Conservation (phyloP, 2,888 invertebrate genomes). For the Salpingus planirostris region DNA sequence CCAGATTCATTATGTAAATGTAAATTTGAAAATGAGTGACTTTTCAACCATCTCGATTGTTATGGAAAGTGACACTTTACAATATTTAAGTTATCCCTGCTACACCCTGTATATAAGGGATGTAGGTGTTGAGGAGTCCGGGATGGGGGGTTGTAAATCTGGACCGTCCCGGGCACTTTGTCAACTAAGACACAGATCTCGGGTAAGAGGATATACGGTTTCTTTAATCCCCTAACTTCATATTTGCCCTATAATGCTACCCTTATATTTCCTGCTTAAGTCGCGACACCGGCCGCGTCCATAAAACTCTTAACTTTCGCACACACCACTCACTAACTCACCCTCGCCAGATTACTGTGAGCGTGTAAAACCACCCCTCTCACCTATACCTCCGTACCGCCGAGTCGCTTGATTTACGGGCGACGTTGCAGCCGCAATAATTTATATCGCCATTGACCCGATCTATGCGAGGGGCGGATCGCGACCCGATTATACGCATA, state of each 20-base stretch:
- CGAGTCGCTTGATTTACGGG: too few species aligned
- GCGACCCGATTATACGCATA: too few species aligned
- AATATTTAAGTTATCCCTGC: too few species aligned
- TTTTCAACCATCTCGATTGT: too few species aligned
- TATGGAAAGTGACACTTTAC: too few species aligned
- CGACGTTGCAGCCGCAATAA: too few species aligned
- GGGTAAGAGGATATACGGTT: slow-evolving; percentile 11
- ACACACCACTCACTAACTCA: slow-evolving; percentile 10
- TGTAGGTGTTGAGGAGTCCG: too few species aligned
- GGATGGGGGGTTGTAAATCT: slow-evolving; percentile 3
- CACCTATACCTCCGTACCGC: slow-evolving; percentile 8
- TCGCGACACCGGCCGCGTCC: slow-evolving; percentile 7
- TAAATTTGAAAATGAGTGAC: too few species aligned
- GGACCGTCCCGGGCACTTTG: slow-evolving; percentile 7
- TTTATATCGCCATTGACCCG: too few species aligned
- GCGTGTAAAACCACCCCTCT: slow-evolving; percentile 5
- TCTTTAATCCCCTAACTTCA: slow-evolving; percentile 13
- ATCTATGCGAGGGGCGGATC: too few species aligned
- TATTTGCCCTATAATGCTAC: slow-evolving; percentile 11
- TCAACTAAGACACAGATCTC: slow-evolving; percentile 4
- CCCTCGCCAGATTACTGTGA: slow-evolving; percentile 9
- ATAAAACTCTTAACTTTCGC: slow-evolving; percentile 13
- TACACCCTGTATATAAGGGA: too few species aligned
- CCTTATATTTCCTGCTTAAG: slow-evolving; percentile 12
- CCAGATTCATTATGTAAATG: too few species aligned